These are phyloP conservation scores for Tetraodon nigroviridis DNA, from an alignment of 2,113 vertebrate genomes.

Conservation along the genomic window DNA sequence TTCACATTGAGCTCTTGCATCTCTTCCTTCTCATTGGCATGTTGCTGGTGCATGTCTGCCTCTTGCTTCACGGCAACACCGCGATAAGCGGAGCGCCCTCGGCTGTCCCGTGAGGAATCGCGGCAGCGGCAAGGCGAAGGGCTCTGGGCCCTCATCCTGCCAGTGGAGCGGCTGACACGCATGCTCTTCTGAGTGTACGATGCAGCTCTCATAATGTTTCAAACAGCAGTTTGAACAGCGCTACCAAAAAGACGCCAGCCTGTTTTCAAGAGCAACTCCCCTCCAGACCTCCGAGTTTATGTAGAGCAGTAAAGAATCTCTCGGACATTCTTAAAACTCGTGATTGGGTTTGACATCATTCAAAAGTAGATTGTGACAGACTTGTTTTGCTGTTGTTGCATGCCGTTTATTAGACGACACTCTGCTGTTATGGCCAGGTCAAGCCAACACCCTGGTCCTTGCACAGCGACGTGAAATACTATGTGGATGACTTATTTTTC, in stretches of 20 bases:
- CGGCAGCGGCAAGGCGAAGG: constrained; percentile 70
- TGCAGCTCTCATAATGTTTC: constrained; percentile 71
- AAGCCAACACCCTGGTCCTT: constrained; percentile 52
- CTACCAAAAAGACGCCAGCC: constrained; percentile 18
- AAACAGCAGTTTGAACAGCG: constrained; percentile 1
- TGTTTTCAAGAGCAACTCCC: constrained; percentile 27
- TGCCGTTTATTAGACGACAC: constrained; percentile 65
- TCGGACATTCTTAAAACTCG: constrained; percentile 65
- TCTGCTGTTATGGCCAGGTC: constrained; percentile 54
- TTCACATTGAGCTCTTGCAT: constrained; percentile 77
- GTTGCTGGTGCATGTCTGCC: constrained; percentile 71
- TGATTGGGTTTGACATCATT: constrained; percentile 64
- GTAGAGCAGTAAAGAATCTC: constrained; percentile 67
- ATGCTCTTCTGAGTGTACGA: constrained; percentile 75
- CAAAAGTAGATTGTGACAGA: constrained; percentile 71
- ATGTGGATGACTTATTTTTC: constrained; percentile 59
- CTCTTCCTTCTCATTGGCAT: constrained; percentile 74
- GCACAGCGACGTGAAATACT: constrained; percentile 68
- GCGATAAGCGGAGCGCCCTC: constrained; percentile 57
- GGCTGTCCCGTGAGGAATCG: constrained; percentile 60
- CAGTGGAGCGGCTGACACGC: constrained; percentile 66
- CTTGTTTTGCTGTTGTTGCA: constrained; percentile 35
- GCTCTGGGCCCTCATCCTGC: constrained; percentile 70
- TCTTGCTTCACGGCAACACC: constrained; percentile 49
- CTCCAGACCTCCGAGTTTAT: constrained; percentile 57